Percentiles rank a stretch among this genome's conserved stretches.
These are phyloP conservation scores for Cyphomyrus discorhynchus DNA, from an alignment of 2,113 vertebrate species.

Conservation along the genomic window DNA sequence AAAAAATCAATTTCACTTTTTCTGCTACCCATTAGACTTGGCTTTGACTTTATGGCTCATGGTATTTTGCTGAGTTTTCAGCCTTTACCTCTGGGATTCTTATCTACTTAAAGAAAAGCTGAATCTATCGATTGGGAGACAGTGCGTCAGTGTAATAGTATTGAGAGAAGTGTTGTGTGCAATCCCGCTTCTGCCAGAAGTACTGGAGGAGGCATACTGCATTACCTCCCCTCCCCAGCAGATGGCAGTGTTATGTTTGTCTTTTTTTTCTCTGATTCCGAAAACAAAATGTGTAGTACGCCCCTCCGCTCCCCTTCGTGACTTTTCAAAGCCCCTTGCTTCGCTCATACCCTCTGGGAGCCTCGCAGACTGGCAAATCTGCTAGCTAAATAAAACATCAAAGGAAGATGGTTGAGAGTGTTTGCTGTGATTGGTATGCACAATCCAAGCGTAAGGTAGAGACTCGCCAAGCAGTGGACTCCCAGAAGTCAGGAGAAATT, in stretches of 20 bases:
- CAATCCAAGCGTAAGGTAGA: neutral
- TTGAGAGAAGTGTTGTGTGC: neutral
- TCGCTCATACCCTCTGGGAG: neutral
- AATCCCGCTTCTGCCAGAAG: neutral
- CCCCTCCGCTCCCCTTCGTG: neutral
- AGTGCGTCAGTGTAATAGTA: neutral
- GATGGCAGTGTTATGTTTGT: slow-evolving; percentile 30
- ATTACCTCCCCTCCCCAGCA: slow-evolving; percentile 33
- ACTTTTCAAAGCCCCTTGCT: neutral
- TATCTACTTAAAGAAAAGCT: neutral
- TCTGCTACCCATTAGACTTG: neutral
- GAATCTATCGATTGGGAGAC: neutral
- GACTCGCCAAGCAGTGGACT: neutral
- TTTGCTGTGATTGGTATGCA: neutral
- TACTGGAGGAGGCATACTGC: neutral
- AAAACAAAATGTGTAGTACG: neutral
- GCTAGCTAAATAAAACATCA: neutral
- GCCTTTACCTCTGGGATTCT: neutral
- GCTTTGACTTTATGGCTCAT: neutral
- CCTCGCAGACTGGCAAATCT: neutral
- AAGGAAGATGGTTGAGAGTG: neutral
- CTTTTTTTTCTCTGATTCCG: neutral
- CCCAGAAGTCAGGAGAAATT: neutral
- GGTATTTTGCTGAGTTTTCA: neutral
- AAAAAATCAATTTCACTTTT: neutral